These are phyloP conservation scores for Sarcophaga carnaria DNA, from an alignment of 2,888 invertebrate species.

Conservation along the genomic window DNA sequence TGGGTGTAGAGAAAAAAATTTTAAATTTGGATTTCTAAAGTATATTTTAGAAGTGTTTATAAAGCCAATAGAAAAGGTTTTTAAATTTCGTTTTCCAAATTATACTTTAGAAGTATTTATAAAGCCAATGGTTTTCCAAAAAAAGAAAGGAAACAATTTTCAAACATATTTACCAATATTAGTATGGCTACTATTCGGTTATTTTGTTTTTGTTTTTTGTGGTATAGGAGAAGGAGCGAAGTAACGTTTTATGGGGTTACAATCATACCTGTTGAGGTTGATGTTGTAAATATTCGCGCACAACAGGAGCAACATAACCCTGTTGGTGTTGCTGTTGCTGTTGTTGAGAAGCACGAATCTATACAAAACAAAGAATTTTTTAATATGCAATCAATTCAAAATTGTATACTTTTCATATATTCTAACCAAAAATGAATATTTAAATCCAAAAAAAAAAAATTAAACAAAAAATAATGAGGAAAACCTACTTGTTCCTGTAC, in stretches of 20 bases:
- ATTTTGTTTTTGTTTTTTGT: not conserved
- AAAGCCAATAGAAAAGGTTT: too few relatives aligned
- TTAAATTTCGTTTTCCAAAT: too few relatives aligned
- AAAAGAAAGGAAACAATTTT: too few relatives aligned
- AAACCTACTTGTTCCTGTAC: constrained; percentile 79
- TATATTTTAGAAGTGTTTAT: too few relatives aligned
- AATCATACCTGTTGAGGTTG: constrained; percentile 77
- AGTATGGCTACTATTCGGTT: too few relatives aligned
- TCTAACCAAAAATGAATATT: not conserved
- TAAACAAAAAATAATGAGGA: not conserved
- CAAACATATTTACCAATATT: too few relatives aligned
- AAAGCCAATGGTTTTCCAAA: too few relatives aligned
- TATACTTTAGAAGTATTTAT: too few relatives aligned
- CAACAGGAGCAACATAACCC: constrained; percentile 80
- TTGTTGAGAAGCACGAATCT: constrained; percentile 78
- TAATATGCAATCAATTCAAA: not conserved
- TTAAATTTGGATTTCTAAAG: too few relatives aligned
- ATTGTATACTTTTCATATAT: not conserved
- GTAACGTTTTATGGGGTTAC: not conserved
- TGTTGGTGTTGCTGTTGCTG: constrained; percentile 73
- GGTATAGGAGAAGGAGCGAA: not conserved
- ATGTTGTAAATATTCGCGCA: constrained; percentile 80
- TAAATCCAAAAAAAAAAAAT: not conserved
- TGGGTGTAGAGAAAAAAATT: too few relatives aligned
- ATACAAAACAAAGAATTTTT: constrained; percentile 46